Conservation (phyloP, 2,888 invertebrate species). For the Myopa tessellatipennis region DNA sequence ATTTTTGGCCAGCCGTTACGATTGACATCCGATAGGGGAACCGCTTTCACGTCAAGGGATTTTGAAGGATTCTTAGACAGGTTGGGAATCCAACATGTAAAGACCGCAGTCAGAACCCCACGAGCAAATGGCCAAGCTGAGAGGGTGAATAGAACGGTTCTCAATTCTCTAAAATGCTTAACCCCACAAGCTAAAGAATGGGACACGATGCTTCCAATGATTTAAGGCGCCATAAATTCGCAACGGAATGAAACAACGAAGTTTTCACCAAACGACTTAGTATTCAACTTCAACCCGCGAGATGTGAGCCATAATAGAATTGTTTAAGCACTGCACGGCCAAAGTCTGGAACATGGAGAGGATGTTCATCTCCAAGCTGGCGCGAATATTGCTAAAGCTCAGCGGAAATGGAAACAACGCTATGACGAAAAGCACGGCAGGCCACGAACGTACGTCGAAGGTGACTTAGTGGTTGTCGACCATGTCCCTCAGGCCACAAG, state of each 20-base stretch:
- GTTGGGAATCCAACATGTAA: conserved; percentile 36
- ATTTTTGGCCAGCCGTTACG: conserved; percentile 31
- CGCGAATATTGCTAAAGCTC: conserved; percentile 14
- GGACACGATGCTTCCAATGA: conserved; percentile 15
- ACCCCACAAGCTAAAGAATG: conserved; percentile 21
- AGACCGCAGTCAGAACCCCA: conserved; percentile 36
- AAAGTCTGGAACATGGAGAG: neutral
- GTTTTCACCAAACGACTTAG: conserved; percentile 35
- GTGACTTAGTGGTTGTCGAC: conserved; percentile 42
- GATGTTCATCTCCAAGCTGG: neutral
- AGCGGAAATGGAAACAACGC: conserved; percentile 39
- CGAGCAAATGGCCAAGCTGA: neutral
- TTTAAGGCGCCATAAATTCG: conserved; percentile 20
- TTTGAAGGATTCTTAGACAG: conserved; percentile 26
- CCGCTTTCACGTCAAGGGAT: conserved; percentile 37
- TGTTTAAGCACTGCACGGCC: conserved; percentile 36
- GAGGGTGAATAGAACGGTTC: conserved; percentile 15
- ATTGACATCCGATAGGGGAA: conserved; percentile 32
- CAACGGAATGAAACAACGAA: conserved; percentile 34
- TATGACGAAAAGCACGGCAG: conserved; percentile 38
- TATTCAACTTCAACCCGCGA: conserved; percentile 33
- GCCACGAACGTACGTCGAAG: conserved; percentile 29
- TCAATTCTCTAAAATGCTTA: conserved; percentile 2
- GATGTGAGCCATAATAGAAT: conserved; percentile 36
- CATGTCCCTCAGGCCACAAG: conserved; percentile 33